phyloP scores from a whole-genome alignment of 2,113 vertebrate genomes.

The Pyrgilauda ruficollis region DNA sequence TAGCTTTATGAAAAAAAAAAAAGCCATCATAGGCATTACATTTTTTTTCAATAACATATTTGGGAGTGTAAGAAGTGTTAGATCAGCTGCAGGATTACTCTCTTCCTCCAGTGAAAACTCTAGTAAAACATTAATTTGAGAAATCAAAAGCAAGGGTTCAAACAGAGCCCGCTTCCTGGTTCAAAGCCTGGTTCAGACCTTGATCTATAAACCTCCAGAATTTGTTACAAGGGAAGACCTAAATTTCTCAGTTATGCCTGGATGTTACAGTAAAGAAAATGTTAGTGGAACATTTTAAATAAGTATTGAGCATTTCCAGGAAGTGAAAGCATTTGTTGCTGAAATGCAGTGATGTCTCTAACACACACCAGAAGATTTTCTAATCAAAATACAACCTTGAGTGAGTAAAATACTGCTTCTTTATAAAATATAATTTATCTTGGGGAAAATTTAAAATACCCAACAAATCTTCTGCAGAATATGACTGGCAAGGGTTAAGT shows the following conservation, averaged over 20 bases:
- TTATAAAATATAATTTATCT: not conserved
- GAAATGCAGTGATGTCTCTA: not conserved
- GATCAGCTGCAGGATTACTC: not conserved
- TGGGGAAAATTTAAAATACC: not conserved
- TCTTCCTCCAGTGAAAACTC: not conserved
- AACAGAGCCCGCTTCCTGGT: slow-evolving; percentile 14
- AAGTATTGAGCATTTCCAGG: not conserved
- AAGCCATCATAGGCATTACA: not conserved
- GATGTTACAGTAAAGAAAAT: not conserved
- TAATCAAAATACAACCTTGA: not conserved
- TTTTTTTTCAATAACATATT: not conserved
- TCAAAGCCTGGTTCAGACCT: slow-evolving; percentile 31
- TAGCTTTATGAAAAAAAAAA: not conserved
- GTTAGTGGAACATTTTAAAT: not conserved
- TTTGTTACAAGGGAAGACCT: not conserved
- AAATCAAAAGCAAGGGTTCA: slow-evolving; percentile 18
- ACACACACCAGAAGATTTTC: not conserved
- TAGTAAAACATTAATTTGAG: slow-evolving; percentile 57
- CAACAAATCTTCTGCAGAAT: not conserved
- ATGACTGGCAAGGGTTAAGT: not conserved
- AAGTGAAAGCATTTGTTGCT: not conserved
- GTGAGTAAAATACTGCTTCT: not conserved
- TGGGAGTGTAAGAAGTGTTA: not conserved
- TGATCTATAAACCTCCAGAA: not conserved
- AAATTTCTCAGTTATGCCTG: not conserved